These are phyloP conservation scores for Seriola dumerili DNA, from an alignment of 2,113 vertebrate genomes.

Conservation along the genomic window DNA sequence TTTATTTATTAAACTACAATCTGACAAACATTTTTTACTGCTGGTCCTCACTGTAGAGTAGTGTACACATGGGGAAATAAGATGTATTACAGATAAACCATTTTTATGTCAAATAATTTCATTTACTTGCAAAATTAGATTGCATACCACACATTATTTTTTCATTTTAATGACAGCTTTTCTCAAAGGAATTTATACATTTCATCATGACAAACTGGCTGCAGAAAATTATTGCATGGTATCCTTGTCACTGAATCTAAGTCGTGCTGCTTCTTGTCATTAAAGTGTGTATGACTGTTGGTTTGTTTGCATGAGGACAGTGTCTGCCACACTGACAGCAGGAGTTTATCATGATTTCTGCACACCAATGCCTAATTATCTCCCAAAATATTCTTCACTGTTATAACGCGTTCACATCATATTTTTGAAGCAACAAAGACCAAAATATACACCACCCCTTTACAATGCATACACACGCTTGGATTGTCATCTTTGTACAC, in stretches of 20 bases:
- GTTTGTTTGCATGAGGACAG: slow-evolving; percentile 45
- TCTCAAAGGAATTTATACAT: slow-evolving; percentile 18
- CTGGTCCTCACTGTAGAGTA: background rate
- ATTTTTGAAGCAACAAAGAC: slow-evolving; percentile 37
- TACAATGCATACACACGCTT: background rate
- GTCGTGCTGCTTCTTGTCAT: slow-evolving; percentile 30
- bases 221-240: slow-evolving; percentile 25
- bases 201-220: slow-evolving; percentile 27
- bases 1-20: slow-evolving; percentile 4
- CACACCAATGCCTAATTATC: slow-evolving; percentile 63
- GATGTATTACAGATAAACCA: slow-evolving; percentile 1
- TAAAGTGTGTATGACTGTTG: slow-evolving; percentile 20
- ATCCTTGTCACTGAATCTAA: slow-evolving; percentile 16
- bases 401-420: slow-evolving; percentile 40
- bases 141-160: slow-evolving; percentile 2
- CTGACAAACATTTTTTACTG: background rate
- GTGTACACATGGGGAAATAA: background rate
- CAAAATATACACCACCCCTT: slow-evolving; percentile 21
- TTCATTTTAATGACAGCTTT: slow-evolving; percentile 28
- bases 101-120: slow-evolving; percentile 25
- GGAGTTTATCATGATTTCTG: slow-evolving; percentile 58
- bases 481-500: slow-evolving; percentile 1
- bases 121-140: slow-evolving; percentile 25
- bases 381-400: slow-evolving; percentile 41
- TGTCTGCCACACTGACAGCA: slow-evolving; percentile 67